Base-by-base conservation (phyloP, 2,888 invertebrate genomes). In the Anoplius nigerrimus region DNA sequence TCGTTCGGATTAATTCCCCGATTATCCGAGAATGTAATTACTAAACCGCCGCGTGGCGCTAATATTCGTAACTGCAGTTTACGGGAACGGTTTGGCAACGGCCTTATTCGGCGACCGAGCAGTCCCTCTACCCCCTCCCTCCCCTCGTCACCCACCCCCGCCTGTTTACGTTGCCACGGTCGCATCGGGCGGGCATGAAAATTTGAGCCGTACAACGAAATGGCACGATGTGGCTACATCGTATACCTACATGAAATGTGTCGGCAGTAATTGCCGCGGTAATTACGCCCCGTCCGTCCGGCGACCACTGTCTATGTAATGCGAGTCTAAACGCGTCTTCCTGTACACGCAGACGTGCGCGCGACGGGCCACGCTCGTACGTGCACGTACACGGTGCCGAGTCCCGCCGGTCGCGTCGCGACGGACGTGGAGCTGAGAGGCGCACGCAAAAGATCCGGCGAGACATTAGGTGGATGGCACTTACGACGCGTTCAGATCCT, bases 201-300 rank as follows among this genome's bases (percentile, higher is more conserved):
- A 72, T 77, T 77, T 65, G 56, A 65, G 62, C 56, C 42, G 53
- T 46, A 53, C 55, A 59, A 60, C 67, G 76, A 66, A 68, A 67
- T 62, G 52, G 61, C 62, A 62, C 62, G 62, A 59, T 67, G 66
- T 11, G 34, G 59, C 67, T 66, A 58, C 62, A 66, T 51, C 69
- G 67, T 59, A 52, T 65, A 20, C 22, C 20, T 52, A 55, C 66
- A 71, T 74, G 78, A 78, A 78, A 78, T 78, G 78, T 78, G 78
- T 76, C 78, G 76, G 78, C 72, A 72, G 78, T 78, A 78, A 78
- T 78, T 78, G 78, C 78, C 76, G 64, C 65, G 74, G 78, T 76
- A 78, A 78, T 78, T 78, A 76, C 72, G 69, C 61, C 74, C 69
- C 78, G 76, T 78, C 78, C 76, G 74, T 72, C 64, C 74, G 59